phyloP scores from a whole-genome alignment of 2,888 invertebrate genomes.

The Caenorhabditis macrosperma region DNA sequence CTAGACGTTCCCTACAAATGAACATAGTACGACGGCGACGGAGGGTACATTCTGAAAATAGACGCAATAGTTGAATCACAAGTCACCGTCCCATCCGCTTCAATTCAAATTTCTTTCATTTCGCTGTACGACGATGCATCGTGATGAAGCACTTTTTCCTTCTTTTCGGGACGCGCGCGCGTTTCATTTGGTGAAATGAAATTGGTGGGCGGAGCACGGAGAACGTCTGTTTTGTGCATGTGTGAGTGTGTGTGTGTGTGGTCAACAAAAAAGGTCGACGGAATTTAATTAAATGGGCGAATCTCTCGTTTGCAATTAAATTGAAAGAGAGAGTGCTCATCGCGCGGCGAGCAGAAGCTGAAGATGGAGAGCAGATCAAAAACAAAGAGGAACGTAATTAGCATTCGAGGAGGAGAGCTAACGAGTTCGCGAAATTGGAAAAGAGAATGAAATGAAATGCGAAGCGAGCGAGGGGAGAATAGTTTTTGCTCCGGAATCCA shows the following conservation, averaged over 20 bases:
- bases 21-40: constrained; percentile 20
- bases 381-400: constrained; percentile 7
- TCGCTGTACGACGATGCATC: constrained; percentile 19
- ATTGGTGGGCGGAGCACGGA: constrained; percentile 9
- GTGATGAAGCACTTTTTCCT: constrained; percentile 21
- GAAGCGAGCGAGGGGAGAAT: neutral
- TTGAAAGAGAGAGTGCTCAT: constrained; percentile 9
- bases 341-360: neutral
- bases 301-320: constrained; percentile 34
- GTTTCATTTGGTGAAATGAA: constrained; percentile 23
- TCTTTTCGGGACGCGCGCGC: constrained; percentile 8
- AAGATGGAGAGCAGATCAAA: neutral
- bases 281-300: constrained; percentile 54
- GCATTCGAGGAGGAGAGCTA: neutral
- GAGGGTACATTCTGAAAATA: constrained; percentile 15
- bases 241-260: constrained; percentile 37
- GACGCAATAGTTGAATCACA: neutral
- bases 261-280: constrained; percentile 43
- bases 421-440: neutral
- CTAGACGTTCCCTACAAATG: no score
- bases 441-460: neutral
- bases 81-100: constrained; percentile 9
- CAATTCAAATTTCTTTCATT: constrained; percentile 27
- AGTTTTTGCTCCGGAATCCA: no score
- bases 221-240: no score